These are phyloP conservation scores for Thalassaphorura encarpata DNA, from an alignment of 1,140 invertebrate genomes.

Conservation along the genomic window DNA sequence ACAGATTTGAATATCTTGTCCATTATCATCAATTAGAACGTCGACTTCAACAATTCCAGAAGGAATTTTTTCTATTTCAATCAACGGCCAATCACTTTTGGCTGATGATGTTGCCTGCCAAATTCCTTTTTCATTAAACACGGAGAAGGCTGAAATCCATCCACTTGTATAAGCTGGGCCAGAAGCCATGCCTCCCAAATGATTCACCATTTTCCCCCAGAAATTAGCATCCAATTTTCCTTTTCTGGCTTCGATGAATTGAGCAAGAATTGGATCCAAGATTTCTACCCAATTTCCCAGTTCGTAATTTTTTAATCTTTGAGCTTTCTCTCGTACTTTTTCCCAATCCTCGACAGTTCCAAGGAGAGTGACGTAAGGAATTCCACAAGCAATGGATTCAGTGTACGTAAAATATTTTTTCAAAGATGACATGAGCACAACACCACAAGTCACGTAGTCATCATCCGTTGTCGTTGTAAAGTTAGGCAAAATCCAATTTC, in stretches of 20 bases:
- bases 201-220: constrained; percentile 7
- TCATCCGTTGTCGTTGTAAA: constrained; percentile 19
- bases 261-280: constrained; percentile 5
- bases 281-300: constrained; percentile 8
- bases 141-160: constrained; percentile 12
- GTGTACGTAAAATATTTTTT: constrained; percentile 15
- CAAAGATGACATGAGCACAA: constrained; percentile 14
- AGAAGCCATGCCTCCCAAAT: background rate
- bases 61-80: background rate
- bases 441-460: constrained; percentile 12
- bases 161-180: background rate
- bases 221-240: constrained; percentile 8
- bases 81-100: background rate
- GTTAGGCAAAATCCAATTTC: constrained; percentile 12
- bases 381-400: background rate
- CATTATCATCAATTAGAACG: background rate
- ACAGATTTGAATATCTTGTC: background rate
- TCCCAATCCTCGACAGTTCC: constrained; percentile 9
- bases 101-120: background rate
- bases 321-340: background rate
- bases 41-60: background rate
- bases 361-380: constrained; percentile 9
- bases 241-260: constrained; percentile 7
- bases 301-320: constrained; percentile 11
- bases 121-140: constrained; percentile 8